Evolutionary conservation across 2,888 invertebrate genomes (phyloP), one percentile per base, ranked within the genome.

Genomic region (Epistrophella euchroma): DNA sequence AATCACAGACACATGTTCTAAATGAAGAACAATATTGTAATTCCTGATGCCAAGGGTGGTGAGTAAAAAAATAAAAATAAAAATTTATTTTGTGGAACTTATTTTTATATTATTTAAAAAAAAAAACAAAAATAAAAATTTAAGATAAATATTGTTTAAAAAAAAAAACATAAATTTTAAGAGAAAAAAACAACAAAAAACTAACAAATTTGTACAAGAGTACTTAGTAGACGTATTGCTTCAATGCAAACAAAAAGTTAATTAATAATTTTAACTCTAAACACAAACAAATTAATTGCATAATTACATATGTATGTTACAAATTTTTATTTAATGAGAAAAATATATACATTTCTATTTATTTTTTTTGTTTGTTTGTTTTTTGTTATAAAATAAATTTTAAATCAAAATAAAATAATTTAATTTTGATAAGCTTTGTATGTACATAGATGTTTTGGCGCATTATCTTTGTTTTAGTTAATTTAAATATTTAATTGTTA

Each of bases 31-130:
- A 87, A 68, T 79, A 72, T 60, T 87, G 87, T 72, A 79, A 50
- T 55, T 87, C 86, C 77, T 86, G 86, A 86, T 86, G 86, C 43
- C 77, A 78, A 52, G 82, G 82, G 40, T 82, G 86, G 86, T 86
- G 77, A 86, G 77, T 86, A 81, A 43, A 50, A 15, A 15, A 19
- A 60, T 40, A 13, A 58, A 64, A 55, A 64, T 2, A 35, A 25
- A 22, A 56, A 68, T 5, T 68, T 52, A 37, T 52, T 52, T 68
- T 68, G 50, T 50, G 32, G 22, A 68, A 37, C 13, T 52, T 68
- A 52, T 68, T 52, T 68, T 68, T 68, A 52, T 68, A 68, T 68
- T 52, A 52, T 28, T 70, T 43, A 60, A 66, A 37, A 58, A 72
- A 43, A 68, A 66, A 40, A 25, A 64, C 58, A 52, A 62, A 66